Base-by-base conservation (phyloP, 2,113 vertebrate genomes). In the Silurus asotus region DNA sequence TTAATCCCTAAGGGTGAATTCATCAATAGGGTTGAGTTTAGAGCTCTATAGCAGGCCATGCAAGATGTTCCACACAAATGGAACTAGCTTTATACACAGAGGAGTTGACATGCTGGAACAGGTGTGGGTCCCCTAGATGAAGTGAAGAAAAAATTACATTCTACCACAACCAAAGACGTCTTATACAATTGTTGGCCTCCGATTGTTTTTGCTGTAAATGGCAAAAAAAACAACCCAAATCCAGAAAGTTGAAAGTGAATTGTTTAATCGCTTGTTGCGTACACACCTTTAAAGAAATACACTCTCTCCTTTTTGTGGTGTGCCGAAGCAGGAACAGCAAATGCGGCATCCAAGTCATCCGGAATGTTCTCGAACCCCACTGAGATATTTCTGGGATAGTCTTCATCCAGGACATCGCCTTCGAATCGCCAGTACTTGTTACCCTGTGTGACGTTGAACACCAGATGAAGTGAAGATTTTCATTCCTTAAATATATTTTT, bases 211-310 rank as follows among this genome's bases (percentile, higher is more conserved):
- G 28, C 28, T 37, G 28, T 37, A 37, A 37, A 37, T 37, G 28
- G 28, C 28, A 37, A 37, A 37, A 37, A 37, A 37, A 37, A 37
- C 28, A 37, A 37, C 28, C 28, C 37, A 37, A 72, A 70, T 48
- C 70, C 45, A 48, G 2, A 37, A 70, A 19, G 15, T 0, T 0
- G 4, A 70, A 3, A 48, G 19, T 19, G 15, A 20, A 48, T 48
- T 8, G 37, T 20, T 48, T 6, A 8, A 15, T 19, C 55, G 19
- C 55, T n/a, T 13, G 28, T n/a, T 45, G n/a, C 59, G 49, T 59
- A 53, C 64, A 49, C 55, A 99, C 98, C 98, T 95, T 98, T 98
- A 91, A 99, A 99, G 92, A 99, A 99, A 88, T 97, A 99, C 20
- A 92, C 97, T 65, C 95, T 95, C 93, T 99, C 98, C 13, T 89